phyloP scores from a whole-genome alignment of 2,797 vertebrate species.

The Toxotes lorentzi region DNA sequence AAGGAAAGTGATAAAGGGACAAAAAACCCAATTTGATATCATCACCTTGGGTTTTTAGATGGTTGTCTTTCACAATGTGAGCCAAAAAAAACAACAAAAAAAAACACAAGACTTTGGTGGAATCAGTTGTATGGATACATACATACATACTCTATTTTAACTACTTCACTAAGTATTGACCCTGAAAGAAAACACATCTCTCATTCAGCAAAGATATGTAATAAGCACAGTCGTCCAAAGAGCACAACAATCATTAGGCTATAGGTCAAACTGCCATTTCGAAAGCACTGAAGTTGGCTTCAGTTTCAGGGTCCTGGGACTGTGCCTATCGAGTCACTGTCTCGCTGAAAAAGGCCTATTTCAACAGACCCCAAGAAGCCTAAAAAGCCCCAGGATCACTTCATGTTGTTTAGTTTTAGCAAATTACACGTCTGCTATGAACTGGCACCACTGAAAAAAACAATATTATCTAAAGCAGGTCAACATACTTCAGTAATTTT shows the following conservation, averaged over 20 bases:
- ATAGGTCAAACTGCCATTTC: constrained; percentile 28
- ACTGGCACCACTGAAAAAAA: background rate
- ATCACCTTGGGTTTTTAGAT: too few species aligned
- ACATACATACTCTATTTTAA: too few species aligned
- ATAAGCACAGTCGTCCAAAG: background rate
- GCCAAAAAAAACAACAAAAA: too few species aligned
- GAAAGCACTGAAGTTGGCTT: constrained; percentile 1
- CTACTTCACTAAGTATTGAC: background rate
- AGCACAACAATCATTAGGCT: background rate
- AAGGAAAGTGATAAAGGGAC: background rate
- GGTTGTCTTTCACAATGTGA: too few species aligned
- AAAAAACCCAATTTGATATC: too few species aligned
- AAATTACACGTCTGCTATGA: background rate
- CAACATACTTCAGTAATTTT: background rate
- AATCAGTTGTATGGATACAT: too few species aligned
- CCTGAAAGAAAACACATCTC: constrained; percentile 5
- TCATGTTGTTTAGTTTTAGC: background rate
- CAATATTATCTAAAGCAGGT: background rate
- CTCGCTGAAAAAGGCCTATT: background rate
- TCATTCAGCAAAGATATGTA: constrained; percentile 7
- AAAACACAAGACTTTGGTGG: too few species aligned
- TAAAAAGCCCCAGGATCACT: background rate
- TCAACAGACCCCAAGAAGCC: background rate
- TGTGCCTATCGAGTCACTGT: background rate
- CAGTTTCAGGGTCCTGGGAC: constrained; percentile 1